A percentile compares a stretch with the other conserved stretches of the same genome.
These are phyloP conservation scores for Myotis daubentonii DNA, from an alignment of 2,797 vertebrate species.

Conservation along the genomic window DNA sequence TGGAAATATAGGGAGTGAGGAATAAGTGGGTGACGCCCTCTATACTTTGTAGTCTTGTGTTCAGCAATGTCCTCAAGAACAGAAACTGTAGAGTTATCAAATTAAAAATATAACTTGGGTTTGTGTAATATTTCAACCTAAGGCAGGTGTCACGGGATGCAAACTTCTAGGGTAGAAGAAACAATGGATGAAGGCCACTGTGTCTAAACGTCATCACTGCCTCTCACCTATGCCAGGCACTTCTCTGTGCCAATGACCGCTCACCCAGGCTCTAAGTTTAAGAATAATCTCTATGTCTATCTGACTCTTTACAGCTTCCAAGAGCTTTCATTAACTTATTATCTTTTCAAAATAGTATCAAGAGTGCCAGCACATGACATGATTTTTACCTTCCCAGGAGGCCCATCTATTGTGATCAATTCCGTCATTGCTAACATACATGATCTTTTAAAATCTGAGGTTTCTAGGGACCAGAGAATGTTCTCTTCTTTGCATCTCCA, in stretches of 20 bases:
- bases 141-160: too few species aligned
- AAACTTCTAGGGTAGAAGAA: not conserved
- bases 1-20: not conserved
- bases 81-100: not conserved
- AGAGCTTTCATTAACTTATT: not conserved
- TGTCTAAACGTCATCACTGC: not conserved
- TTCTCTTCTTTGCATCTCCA: not conserved
- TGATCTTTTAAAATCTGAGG: not conserved
- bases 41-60: not conserved
- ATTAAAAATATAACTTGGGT: not conserved
- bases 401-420: not conserved
- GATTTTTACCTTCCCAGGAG: not conserved
- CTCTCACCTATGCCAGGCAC: accelerated
- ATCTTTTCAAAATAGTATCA: not conserved
- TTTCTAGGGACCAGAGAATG: not conserved
- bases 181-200: not conserved
- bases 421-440: not conserved
- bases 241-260: not conserved
- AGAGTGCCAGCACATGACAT: not conserved
- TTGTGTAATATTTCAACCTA: not conserved
- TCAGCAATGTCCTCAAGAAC: not conserved
- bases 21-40: not conserved
- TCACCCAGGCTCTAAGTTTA: not conserved
- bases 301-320: not conserved
- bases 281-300: not conserved